Evolutionary conservation across 2,797 vertebrate genomes (phyloP), one percentile per base, ranked within the genome.

Genomic region (Leptoclinus maculatus): DNA sequence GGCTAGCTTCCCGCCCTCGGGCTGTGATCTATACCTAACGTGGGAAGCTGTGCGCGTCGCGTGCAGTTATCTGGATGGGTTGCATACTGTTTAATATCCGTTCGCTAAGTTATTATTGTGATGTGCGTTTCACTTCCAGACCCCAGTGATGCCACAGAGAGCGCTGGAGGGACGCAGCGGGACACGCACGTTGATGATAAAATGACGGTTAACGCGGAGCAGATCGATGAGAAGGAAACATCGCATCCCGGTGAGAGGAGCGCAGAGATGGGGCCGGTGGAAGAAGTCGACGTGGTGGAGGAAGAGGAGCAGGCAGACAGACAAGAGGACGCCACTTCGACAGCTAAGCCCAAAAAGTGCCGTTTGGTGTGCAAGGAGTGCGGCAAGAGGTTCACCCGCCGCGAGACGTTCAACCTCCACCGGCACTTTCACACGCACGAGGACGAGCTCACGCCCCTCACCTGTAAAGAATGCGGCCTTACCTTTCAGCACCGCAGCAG

Each of bases 331-430:
- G 54, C 67, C 0, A 83, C 83, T 25, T 8, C 14, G 6, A 13
- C 74, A 1, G 66, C 69, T 0, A 94, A 94, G 78, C 84, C 66
- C 27, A 94, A 82, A 72, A 93, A 89, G 82, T 87, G 79, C 27
- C 78, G 87, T 3, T 59, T 95, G 82, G 84, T 92, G 74, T 96
- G 96, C 80, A 93, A 91, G 13, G 95, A 96, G 57, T 96, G 96
- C 0, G 95, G 96, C n/a, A 93, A 93, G 85, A 80, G 17, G 17
- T 96, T 96, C 82, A 92, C 76, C 39, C 92, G 93, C 0, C 93
- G 95, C 0, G 96, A 96, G 92, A 95, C 91, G 0, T 96, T 93
- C 82, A 95, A 96, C 82, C 94, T 96, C 4, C 96, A 96, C 83
- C 94, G 95, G 13, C 94, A 96, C 90, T 95, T 94, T 36, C 95